A percentile compares a stretch with the other conserved stretches of the same genome.
phyloP scores from a whole-genome alignment of 2,888 invertebrate genomes.

The Cloeon dipterum region DNA sequence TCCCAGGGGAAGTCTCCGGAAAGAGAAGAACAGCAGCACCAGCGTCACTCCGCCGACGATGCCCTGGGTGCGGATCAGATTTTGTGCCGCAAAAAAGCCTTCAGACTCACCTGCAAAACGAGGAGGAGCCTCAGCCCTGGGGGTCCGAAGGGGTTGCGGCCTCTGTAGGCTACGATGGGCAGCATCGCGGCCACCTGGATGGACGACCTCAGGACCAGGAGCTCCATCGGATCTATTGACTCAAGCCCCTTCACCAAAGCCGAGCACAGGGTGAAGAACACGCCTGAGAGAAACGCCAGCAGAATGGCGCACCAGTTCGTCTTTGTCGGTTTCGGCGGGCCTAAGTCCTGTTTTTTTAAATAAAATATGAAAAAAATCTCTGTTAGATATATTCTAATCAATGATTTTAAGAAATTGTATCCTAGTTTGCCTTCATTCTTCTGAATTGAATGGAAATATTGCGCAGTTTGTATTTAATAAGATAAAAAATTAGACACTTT shows the following conservation, averaged over 20 bases:
- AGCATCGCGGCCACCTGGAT: conserved; percentile 19
- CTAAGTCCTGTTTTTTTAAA: too few species aligned
- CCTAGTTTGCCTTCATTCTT: too few species aligned
- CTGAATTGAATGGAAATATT: too few species aligned
- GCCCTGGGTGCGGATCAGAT: conserved; percentile 16
- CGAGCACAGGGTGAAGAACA: conserved; percentile 23
- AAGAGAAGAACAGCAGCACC: conserved; percentile 21
- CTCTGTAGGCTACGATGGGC: conserved; percentile 14
- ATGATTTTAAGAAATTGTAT: too few species aligned
- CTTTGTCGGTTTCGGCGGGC: background rate
- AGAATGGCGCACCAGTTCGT: conserved; percentile 14
- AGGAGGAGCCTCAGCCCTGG: conserved; percentile 17
- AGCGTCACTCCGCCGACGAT: conserved; percentile 21
- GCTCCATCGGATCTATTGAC: conserved; percentile 21
- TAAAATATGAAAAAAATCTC: too few species aligned
- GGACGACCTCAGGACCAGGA: conserved; percentile 18
- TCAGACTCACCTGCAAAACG: conserved; percentile 18
- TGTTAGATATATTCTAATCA: too few species aligned
- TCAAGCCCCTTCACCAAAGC: conserved; percentile 20
- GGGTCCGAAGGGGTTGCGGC: conserved; percentile 17
- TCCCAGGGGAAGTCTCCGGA: conserved; percentile 21
- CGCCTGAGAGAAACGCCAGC: conserved; percentile 21
- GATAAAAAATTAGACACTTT: too few species aligned
- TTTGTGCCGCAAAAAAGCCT: too few species aligned
- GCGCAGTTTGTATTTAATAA: too few species aligned